Percentiles rank a stretch among this genome's conserved stretches.
phyloP scores from a whole-genome alignment of 2,797 vertebrate genomes.

The Setipinna tenuifilis region DNA sequence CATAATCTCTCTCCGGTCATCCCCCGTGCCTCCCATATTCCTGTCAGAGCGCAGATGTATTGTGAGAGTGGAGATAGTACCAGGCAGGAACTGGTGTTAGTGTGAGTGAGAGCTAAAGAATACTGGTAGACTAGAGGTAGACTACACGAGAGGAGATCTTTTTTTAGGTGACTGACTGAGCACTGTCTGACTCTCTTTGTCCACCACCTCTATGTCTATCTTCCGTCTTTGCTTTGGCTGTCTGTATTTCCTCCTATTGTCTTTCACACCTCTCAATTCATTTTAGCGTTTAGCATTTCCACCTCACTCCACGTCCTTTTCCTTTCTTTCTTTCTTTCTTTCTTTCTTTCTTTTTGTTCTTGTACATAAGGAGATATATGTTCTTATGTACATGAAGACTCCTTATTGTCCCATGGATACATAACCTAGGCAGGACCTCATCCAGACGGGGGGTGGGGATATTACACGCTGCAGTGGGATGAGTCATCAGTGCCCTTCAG shows the following conservation, averaged over 20 bases:
- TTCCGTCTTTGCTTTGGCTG: no score
- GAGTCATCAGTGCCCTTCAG: constrained; percentile 33
- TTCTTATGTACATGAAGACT: constrained; percentile 16
- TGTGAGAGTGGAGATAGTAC: constrained; percentile 31
- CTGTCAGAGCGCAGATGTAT: constrained; percentile 37
- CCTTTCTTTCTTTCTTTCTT: not conserved
- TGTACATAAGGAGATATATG: not conserved
- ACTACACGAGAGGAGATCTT: not conserved
- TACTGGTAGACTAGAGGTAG: not conserved
- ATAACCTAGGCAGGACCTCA: constrained; percentile 30
- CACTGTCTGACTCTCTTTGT: not conserved
- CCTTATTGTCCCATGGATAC: constrained; percentile 11
- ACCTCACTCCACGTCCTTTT: not conserved
- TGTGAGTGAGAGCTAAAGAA: not conserved
- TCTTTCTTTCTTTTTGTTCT: not conserved
- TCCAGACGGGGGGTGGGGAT: not conserved
- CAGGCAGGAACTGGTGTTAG: constrained; percentile 35
- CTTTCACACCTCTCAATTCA: not conserved
- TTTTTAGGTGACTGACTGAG: not conserved
- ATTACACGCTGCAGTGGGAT: constrained; percentile 25
- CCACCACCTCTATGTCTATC: not conserved
- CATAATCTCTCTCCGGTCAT: not conserved
- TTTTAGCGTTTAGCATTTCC: not conserved
- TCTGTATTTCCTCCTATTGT: no score
- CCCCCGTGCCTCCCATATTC: not conserved